phyloP scores from a whole-genome alignment of 2,113 vertebrate species.

The Dinomys branickii region DNA sequence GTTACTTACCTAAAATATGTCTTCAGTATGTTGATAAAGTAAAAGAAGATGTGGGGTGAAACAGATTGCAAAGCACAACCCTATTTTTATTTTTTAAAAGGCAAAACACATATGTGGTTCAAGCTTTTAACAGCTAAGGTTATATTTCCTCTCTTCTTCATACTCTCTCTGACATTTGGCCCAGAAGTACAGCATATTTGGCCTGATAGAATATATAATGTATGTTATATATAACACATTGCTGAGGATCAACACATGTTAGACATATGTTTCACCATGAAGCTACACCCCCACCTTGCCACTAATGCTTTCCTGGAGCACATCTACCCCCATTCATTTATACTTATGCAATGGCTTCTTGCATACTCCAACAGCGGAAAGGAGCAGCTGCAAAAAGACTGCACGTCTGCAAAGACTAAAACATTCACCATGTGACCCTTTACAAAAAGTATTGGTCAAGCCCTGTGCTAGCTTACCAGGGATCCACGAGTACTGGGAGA shows the following conservation, averaged over 20 bases:
- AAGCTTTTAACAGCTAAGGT: background rate
- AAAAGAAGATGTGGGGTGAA: background rate
- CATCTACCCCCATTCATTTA: background rate
- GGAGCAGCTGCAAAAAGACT: background rate
- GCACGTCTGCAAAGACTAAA: background rate
- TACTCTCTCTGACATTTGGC: background rate
- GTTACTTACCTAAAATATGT: slow-evolving; percentile 31
- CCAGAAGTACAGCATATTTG: background rate
- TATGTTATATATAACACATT: background rate
- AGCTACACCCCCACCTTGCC: background rate
- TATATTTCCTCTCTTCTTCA: background rate
- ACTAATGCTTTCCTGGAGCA: background rate
- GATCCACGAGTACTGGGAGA: background rate
- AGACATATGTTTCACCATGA: background rate
- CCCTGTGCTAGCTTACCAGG: background rate
- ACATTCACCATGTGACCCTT: background rate
- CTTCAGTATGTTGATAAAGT: slow-evolving; percentile 1
- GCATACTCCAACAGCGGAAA: background rate
- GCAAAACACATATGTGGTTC: background rate
- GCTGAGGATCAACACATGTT: background rate
- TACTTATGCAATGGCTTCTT: background rate
- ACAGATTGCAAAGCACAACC: background rate
- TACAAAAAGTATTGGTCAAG: background rate
- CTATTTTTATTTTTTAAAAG: slow-evolving; percentile 19
- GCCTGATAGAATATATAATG: background rate